phyloP scores from a whole-genome alignment of 2,797 vertebrate genomes.

The Enteromius viviparus region DNA sequence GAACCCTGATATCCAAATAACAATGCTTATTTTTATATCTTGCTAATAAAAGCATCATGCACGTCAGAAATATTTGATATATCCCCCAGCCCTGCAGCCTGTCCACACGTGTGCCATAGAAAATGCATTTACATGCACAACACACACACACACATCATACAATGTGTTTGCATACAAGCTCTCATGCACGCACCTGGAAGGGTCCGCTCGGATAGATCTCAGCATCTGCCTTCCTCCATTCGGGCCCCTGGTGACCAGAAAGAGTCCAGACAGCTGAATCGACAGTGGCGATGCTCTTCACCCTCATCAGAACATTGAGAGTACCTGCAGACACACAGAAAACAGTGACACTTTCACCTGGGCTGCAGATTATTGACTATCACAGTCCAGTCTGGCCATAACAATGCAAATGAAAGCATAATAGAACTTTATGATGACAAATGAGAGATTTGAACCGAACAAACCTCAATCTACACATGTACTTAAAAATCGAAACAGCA shows the following conservation, averaged over 20 bases:
- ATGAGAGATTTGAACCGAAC: neutral
- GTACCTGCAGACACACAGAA: constrained; percentile 73
- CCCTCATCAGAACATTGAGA: constrained; percentile 88
- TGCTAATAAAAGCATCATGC: neutral
- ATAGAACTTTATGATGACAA: neutral
- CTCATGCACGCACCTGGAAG: constrained; percentile 79
- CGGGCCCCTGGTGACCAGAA: constrained; percentile 85
- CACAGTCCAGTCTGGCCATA: neutral
- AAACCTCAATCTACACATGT: neutral
- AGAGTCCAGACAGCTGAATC: constrained; percentile 87
- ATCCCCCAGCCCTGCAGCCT: neutral
- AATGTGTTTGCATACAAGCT: neutral
- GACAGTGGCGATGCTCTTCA: constrained; percentile 85
- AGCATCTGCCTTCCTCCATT: constrained; percentile 89
- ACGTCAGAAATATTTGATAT: neutral
- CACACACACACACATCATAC: neutral
- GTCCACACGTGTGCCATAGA: neutral
- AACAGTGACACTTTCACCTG: neutral
- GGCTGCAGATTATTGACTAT: neutral
- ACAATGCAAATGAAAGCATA: neutral
- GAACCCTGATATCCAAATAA: neutral
- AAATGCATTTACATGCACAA: neutral
- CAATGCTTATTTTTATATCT: neutral
- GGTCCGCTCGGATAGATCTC: constrained; percentile 89
- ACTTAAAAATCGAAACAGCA: neutral